phyloP scores from a whole-genome alignment of 2,888 invertebrate species.

The Tenthredo mesomela region DNA sequence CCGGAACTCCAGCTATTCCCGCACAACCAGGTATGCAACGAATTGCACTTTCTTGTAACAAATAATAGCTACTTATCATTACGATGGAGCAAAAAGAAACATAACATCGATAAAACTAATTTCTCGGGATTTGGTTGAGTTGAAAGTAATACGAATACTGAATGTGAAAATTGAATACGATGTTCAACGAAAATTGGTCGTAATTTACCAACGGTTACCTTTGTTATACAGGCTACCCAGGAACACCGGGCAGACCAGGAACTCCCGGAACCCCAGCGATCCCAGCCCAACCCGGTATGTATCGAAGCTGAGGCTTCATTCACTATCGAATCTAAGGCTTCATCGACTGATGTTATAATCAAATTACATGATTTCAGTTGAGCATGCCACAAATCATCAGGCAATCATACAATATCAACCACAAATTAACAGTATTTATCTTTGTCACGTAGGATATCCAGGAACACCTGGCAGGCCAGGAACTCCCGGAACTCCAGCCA shows the following conservation, averaged over 20 bases:
- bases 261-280: constrained; percentile 68
- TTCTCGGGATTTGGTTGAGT: too few species aligned
- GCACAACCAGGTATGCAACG: constrained; percentile 56
- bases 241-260: constrained; percentile 64
- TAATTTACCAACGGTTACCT: too few species aligned
- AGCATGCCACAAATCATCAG: neutral
- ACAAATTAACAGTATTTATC: neutral
- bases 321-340: neutral
- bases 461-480: constrained; percentile 60
- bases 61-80: too few species aligned
- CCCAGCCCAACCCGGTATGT: constrained; percentile 63
- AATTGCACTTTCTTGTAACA: too few species aligned
- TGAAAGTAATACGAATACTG: too few species aligned
- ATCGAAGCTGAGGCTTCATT: neutral
- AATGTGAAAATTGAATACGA: too few species aligned
- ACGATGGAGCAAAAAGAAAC: too few species aligned
- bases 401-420: neutral
- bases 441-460: constrained; percentile 58
- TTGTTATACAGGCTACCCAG: constrained; percentile 67
- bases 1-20: constrained; percentile 66
- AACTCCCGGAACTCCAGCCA: constrained; percentile 64
- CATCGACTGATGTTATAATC: neutral
- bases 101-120: too few species aligned
- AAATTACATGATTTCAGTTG: neutral
- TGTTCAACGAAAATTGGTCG: too few species aligned